Evolutionary conservation across 2,113 vertebrate genomes (phyloP).

Genomic region (Mugil cephalus): DNA sequence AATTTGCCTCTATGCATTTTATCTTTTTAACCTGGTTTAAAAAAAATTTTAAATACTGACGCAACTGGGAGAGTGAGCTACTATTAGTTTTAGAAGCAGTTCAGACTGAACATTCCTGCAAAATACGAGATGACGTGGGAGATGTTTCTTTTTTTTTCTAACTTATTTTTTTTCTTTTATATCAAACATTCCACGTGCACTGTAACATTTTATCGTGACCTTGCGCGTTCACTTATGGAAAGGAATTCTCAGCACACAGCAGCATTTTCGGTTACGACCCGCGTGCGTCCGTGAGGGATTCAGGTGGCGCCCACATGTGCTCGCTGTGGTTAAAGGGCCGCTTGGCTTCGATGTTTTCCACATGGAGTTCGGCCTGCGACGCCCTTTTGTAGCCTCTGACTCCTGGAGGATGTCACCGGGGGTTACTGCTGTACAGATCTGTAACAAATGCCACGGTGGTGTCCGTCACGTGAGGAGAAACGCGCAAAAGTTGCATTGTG

Average conservation of each 20-base stretch:
- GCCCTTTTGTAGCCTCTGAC: too few relatives aligned
- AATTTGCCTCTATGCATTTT: slow-evolving; percentile 54
- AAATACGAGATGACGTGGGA: background rate
- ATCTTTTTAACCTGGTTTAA: slow-evolving; percentile 25
- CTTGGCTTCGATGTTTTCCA: background rate
- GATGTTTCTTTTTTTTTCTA: slow-evolving; percentile 14
- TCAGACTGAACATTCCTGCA: slow-evolving; percentile 14
- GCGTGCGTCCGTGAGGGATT: background rate
- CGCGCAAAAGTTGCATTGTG: slow-evolving; percentile 9
- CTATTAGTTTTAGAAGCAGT: background rate
- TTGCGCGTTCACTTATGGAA: background rate
- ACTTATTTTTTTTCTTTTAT: background rate
- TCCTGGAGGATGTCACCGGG: too few relatives aligned
- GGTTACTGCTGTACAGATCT: too few relatives aligned
- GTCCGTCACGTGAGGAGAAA: background rate
- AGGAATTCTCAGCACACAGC: background rate
- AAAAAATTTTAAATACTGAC: slow-evolving; percentile 1
- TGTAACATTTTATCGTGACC: slow-evolving; percentile 19
- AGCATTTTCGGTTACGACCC: background rate
- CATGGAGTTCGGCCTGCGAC: background rate
- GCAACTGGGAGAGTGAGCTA: slow-evolving; percentile 22
- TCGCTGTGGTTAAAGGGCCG: slow-evolving; percentile 2
- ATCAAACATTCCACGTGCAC: slow-evolving; percentile 42
- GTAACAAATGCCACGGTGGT: too few relatives aligned
- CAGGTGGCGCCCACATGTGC: background rate